Evolutionary conservation across 2,888 invertebrate species (phyloP).

Genomic region (Psylliodes chrysocephalus): DNA sequence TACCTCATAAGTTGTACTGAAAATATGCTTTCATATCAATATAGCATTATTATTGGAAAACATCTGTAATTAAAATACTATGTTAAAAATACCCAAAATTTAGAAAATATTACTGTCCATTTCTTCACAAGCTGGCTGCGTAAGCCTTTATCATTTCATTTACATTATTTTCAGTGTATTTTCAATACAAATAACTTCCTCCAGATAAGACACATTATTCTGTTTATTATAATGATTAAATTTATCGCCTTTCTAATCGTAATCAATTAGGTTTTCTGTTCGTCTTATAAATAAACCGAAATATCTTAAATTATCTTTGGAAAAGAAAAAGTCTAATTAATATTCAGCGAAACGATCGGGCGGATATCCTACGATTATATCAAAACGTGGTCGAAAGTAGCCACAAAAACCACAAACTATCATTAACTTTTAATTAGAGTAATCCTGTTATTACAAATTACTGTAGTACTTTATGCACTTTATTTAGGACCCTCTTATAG

Average conservation of each 20-base stretch:
- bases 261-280: conserved; percentile 20
- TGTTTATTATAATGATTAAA: not conserved
- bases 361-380: conserved; percentile 40
- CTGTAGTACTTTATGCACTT: not conserved
- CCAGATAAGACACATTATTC: not conserved
- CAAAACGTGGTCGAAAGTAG: conserved; percentile 15
- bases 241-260: conserved; percentile 17
- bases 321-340: conserved; percentile 29
- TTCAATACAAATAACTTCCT: not conserved
- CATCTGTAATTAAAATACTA: no score
- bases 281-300: conserved; percentile 27
- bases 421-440: conserved; percentile 24
- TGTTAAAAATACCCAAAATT: no score
- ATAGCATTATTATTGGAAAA: no score
- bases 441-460: conserved; percentile 19
- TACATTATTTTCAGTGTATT: no score
- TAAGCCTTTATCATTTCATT: no score
- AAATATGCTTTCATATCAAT: no score
- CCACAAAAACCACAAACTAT: conserved; percentile 36
- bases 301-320: conserved; percentile 25
- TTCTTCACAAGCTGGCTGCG: no score
- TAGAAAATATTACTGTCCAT: no score
- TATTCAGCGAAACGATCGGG: conserved; percentile 16
- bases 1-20: no score
- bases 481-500: not conserved